phyloP scores from a whole-genome alignment of 2,797 vertebrate species.

The Enteromius anoplus region DNA sequence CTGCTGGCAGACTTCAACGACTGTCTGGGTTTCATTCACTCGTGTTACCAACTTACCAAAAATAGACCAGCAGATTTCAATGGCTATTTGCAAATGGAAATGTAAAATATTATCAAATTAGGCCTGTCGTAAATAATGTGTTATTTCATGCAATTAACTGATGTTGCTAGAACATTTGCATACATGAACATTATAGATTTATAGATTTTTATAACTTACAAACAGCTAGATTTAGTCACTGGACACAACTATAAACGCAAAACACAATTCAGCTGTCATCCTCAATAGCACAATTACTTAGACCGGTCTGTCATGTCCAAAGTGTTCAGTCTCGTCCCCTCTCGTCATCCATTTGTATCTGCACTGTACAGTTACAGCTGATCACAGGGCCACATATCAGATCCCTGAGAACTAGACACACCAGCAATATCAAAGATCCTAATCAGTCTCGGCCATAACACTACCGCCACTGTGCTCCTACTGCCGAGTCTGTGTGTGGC shows the following conservation, averaged over 20 bases:
- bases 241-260: background rate
- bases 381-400: conserved; percentile 1
- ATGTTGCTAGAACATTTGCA: background rate
- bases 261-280: background rate
- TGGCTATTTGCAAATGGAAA: background rate
- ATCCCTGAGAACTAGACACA: conserved; percentile 9
- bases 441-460: conserved; percentile 25
- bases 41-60: background rate
- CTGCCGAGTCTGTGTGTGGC: background rate
- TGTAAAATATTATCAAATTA: background rate
- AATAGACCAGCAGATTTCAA: background rate
- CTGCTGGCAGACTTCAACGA: conserved; percentile 2
- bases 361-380: conserved; percentile 7
- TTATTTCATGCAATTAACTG: background rate
- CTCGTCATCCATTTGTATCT: background rate
- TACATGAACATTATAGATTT: background rate
- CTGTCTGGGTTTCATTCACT: conserved; percentile 1
- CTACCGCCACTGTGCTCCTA: background rate
- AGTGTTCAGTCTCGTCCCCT: background rate
- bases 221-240: background rate
- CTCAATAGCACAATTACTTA: conserved; percentile 6
- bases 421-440: background rate
- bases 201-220: no score
- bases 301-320: background rate
- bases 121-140: background rate